Base-by-base conservation (phyloP, 2,888 invertebrate genomes). In the Theodoxus fluviatilis region DNA sequence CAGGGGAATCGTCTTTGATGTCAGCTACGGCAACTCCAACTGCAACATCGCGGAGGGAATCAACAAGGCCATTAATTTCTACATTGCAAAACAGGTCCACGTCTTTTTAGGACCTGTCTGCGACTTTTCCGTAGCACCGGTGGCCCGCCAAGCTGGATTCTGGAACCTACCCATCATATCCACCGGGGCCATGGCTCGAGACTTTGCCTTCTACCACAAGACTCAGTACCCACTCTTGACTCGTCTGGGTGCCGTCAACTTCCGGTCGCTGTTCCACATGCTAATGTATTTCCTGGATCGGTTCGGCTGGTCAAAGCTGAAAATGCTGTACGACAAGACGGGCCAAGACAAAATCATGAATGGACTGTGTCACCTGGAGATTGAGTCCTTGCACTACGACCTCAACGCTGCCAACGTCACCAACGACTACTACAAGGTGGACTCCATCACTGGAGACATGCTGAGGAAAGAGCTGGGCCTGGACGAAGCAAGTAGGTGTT, bases 91-190 rank as follows among this genome's bases (percentile, higher is more conserved):
- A 31, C 68, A 77, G 35, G 80, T 81, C n/a, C 74, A 83, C 71
- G 80, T 82, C 0, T 84, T 83, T 68, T 76, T 87, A 52, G 86
- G 87, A 0, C 86, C 86, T 2, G 78, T 78, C 12, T 85, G 85
- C 74, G 86, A 86, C 72, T 86, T 94, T 55, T 94, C 94, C 0
- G 87, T 95, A 79, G 95, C 95, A 82, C 95, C 95, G 0, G 94
- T 96, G 1, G 95, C 95, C 2, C 64, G 73, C 33, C 75, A 78
- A 67, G 55, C 94, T 0, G 93, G 94, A 1, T 94, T 94, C 85
- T 95, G 95, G 95, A 79, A 81, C 49, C 92, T 93, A 0, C 95
- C 95, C 0, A 93, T 95, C 78, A 93, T 95, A 79, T 95, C 95
- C 9, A 80, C 79, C 1, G 86, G 85, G 0, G 86, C 84, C 9